These are phyloP conservation scores for Pachypsylla venusta DNA, from an alignment of 1,140 invertebrate species.

Conservation along the genomic window DNA sequence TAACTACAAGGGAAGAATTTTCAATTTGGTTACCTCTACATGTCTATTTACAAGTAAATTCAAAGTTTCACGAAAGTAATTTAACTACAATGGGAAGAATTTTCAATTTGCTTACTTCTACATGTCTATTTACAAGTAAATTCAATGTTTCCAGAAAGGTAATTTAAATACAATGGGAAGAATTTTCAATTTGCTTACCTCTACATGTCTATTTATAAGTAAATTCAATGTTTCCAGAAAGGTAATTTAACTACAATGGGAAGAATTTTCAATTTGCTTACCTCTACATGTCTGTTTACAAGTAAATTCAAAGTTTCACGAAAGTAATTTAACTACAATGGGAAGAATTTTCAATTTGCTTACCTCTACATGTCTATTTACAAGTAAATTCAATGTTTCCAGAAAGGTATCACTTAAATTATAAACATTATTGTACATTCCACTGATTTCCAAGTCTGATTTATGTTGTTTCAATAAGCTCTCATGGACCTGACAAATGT, in stretches of 20 bases:
- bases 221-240: neutral
- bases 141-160: neutral
- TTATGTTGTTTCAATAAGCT: neutral
- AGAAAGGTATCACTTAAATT: neutral
- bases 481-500: constrained; percentile 4
- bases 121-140: constrained; percentile 4
- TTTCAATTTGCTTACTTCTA: neutral
- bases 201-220: constrained; percentile 2
- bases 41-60: constrained; percentile 2
- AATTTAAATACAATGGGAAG: no score
- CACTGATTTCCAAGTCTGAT: neutral
- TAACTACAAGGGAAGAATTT: no score
- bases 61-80: neutral
- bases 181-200: no score
- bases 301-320: neutral
- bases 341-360: no score
- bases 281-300: constrained; percentile 7
- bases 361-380: constrained; percentile 5
- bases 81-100: no score
- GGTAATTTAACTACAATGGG: no score
- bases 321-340: no score
- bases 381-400: neutral
- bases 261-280: no score
- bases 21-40: neutral
- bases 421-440: neutral